Base-by-base conservation (phyloP, 2,797 vertebrate genomes). In the Molossus alvarezi region DNA sequence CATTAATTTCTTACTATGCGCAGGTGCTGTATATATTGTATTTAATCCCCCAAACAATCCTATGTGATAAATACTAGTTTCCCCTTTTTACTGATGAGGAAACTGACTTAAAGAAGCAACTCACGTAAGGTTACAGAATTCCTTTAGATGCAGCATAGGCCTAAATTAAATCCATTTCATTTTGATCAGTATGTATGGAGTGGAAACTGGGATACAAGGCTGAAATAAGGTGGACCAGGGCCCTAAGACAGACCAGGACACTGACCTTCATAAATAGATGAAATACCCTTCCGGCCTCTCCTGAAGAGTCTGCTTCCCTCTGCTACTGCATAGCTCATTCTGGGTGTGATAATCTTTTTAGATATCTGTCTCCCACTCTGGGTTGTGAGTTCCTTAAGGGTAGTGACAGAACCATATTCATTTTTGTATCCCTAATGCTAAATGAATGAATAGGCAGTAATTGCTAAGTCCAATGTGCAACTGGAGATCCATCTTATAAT, bases 41-140 rank as follows among this genome's bases (percentile, higher is more conserved):
- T 83, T 85, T 72, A 29, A 29, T 84, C 21, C 51, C 93, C 29
- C 45, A 79, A 95, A 72, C 20, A 72, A 23, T 67, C 37, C 76
- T 71, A n/a, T 20, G 6, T 88, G 18, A 14, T 29, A 79, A 79
- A 51, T 21, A 13, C n/a, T 83, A 41, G 23, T 37, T 64, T 88
- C 5, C 41, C 41, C 27, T 21, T 87, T 90, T 87, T 87, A 76
- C 1, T 29, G 20, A 76, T 25, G 18, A 51, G 8, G 23, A 81
- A 81, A 81, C 4, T 81, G 45, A 69, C 67, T 81, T 87, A 75
- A 80, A 90, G 27, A 75, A 86, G n/a, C 15, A 57, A 17, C 65
- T 55, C 25, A 18, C 12, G 37, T 84, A 73, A 45, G 80, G 20
- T 33, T 15, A 67, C 20, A 25, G 33, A 64, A 51, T 87, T 65